A percentile compares a stretch with the other conserved stretches of the same genome.
phyloP scores from a whole-genome alignment of 2,797 vertebrate species.

The Kryptopterus vitreolus region DNA sequence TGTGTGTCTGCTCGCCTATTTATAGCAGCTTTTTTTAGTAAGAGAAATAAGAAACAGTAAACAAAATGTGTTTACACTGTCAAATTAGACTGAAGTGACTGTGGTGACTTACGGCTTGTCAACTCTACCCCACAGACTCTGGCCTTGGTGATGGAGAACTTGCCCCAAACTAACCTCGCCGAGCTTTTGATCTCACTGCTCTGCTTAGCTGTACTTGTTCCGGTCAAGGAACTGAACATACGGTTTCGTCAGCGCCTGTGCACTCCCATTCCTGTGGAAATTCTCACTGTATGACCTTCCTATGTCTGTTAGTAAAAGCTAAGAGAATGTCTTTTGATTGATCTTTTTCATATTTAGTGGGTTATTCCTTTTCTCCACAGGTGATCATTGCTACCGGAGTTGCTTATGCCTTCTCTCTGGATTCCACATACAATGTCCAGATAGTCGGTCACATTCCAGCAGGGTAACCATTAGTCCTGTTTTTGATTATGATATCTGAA shows the following conservation, averaged over 20 bases:
- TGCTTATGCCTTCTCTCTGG: slow-evolving; percentile 82
- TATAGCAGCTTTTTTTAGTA: not conserved
- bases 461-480: slow-evolving; percentile 71
- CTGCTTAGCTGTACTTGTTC: slow-evolving; percentile 83
- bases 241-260: slow-evolving; percentile 81
- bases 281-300: slow-evolving; percentile 71
- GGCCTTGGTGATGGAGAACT: slow-evolving; percentile 80
- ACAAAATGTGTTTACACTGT: slow-evolving; percentile 8
- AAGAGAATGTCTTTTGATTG: not conserved
- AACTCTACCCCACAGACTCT: slow-evolving; percentile 77
- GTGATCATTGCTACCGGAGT: slow-evolving; percentile 85
- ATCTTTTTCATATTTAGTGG: not conserved
- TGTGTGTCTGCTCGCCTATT: not conserved
- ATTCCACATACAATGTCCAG: slow-evolving; percentile 80
- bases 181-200: slow-evolving; percentile 85
- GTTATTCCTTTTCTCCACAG: slow-evolving; percentile 62
- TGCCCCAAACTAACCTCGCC: slow-evolving; percentile 80
- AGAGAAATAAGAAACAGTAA: not conserved
- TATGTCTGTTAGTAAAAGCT: not conserved
- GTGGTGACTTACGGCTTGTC: not conserved
- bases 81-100: not conserved
- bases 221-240: slow-evolving; percentile 88
- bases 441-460: slow-evolving; percentile 88
- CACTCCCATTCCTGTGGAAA: slow-evolving; percentile 88
- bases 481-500: slow-evolving; percentile 1